These are phyloP conservation scores for Malurus leucopterus DNA, from an alignment of 2,797 vertebrate genomes.

Conservation along the genomic window DNA sequence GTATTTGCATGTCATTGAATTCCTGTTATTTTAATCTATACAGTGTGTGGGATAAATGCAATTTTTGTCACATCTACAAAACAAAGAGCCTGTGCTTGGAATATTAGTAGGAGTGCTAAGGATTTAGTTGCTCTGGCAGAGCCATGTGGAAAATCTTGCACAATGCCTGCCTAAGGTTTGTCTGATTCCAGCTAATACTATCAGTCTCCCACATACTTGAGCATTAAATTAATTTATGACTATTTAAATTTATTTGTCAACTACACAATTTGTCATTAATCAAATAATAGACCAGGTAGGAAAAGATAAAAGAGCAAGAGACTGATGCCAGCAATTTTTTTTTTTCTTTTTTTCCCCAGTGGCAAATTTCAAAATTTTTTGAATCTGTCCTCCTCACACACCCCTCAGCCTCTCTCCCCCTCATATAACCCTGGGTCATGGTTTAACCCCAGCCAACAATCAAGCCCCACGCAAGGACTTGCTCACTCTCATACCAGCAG, in stretches of 20 bases:
- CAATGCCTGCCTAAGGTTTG: neutral
- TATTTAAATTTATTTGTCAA: slow-evolving; percentile 32
- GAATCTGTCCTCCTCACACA: neutral
- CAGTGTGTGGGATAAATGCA: neutral
- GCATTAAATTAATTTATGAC: slow-evolving; percentile 4
- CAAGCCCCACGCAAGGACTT: neutral
- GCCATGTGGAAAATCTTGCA: neutral
- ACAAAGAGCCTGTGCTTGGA: neutral
- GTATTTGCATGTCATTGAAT: neutral
- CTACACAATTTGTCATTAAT: neutral
- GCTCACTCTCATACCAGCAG: no score
- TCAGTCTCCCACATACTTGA: neutral
- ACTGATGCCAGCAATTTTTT: neutral
- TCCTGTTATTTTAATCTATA: neutral
- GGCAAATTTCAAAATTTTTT: neutral
- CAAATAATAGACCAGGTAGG: neutral
- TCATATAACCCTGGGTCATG: neutral
- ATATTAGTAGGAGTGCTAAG: neutral
- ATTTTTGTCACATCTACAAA: neutral
- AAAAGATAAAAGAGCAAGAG: neutral
- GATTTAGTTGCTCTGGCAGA: neutral
- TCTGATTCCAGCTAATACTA: neutral
- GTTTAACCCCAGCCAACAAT: neutral
- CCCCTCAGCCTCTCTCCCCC: neutral
- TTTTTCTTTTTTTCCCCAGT: neutral